Evolutionary conservation across 2,113 vertebrate species (phyloP).

Genomic region (Irena cyanogastra): DNA sequence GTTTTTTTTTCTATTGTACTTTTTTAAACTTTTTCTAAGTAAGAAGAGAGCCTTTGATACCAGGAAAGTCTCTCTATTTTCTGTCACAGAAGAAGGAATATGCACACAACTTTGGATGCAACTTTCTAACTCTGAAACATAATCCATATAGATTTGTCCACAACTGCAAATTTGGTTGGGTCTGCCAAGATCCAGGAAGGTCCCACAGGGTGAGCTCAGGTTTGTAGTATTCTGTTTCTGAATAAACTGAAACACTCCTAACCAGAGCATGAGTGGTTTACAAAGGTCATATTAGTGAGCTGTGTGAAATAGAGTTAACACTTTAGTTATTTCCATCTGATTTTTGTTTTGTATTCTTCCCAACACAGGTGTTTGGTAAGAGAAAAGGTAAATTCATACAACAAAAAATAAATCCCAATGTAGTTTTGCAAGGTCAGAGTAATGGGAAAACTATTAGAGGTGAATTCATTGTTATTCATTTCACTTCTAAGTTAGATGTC

Average conservation of each 20-base stretch:
- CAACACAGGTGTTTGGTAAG: background rate
- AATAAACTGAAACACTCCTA: background rate
- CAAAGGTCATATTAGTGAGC: background rate
- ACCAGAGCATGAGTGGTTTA: background rate
- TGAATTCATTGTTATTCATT: slow-evolving; percentile 73
- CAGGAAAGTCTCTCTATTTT: background rate
- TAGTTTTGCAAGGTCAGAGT: slow-evolving; percentile 61
- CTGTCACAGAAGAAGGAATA: background rate
- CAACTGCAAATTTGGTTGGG: background rate
- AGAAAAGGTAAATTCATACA: background rate
- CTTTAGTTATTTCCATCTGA: background rate
- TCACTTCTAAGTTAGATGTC: slow-evolving; percentile 69
- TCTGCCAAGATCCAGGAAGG: background rate
- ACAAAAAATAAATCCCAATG: background rate
- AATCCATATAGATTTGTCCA: background rate
- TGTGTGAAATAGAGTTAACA: background rate
- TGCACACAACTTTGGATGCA: background rate
- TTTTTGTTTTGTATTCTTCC: background rate
- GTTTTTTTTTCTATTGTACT: background rate
- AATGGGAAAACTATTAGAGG: slow-evolving; percentile 40
- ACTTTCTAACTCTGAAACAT: background rate
- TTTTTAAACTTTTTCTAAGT: background rate
- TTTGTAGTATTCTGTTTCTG: rapidly evolving
- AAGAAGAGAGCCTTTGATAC: background rate
- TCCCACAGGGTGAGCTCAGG: background rate